A percentile compares a stretch with the other conserved stretches of the same genome.
Evolutionary conservation across 2,113 vertebrate species (phyloP).

Genomic region (Hippolais icterina): DNA sequence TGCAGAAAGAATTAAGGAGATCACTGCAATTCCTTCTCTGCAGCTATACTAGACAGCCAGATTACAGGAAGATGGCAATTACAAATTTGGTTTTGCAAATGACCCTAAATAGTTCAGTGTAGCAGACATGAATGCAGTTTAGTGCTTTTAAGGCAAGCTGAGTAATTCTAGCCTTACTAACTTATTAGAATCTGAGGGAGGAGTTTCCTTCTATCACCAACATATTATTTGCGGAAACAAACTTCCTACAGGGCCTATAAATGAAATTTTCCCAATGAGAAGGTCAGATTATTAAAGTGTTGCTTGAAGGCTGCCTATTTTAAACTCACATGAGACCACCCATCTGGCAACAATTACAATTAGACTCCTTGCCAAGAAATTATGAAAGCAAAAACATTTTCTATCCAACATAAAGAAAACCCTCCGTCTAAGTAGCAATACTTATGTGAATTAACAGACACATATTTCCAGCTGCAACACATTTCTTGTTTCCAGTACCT

Average conservation of each 20-base stretch:
- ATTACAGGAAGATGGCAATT: neutral
- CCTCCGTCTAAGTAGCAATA: neutral
- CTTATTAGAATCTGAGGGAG: neutral
- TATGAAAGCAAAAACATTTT: neutral
- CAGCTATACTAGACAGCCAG: neutral
- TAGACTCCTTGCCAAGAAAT: neutral
- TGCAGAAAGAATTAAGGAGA: neutral
- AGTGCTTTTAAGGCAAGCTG: neutral
- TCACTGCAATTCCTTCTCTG: neutral
- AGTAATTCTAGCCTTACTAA: neutral
- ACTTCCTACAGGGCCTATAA: neutral
- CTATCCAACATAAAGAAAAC: neutral
- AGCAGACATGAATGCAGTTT: neutral
- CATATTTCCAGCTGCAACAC: neutral
- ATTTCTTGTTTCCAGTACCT: neutral
- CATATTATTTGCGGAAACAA: neutral
- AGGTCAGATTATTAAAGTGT: neutral
- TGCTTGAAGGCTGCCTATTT: neutral
- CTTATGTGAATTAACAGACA: neutral
- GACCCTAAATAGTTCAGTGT: neutral
- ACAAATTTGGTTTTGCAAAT: neutral
- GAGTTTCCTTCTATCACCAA: neutral
- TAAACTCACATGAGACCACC: neutral
- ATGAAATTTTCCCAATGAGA: neutral
- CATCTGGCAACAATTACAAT: neutral